These are phyloP conservation scores for Brachionus angularis DNA, from an alignment of 1,140 invertebrate species.

Conservation along the genomic window DNA sequence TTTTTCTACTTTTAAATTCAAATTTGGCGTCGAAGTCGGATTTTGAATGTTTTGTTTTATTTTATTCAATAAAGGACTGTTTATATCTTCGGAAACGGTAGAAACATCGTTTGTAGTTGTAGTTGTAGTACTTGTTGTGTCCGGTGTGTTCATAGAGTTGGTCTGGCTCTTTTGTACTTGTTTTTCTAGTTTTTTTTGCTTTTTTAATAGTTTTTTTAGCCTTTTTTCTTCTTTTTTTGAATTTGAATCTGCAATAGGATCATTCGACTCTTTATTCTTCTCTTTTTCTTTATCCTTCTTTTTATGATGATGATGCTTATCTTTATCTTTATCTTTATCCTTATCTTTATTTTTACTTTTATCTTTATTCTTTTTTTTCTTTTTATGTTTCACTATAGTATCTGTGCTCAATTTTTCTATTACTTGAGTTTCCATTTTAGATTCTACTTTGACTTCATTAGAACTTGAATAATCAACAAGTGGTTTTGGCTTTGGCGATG, in stretches of 20 bases:
- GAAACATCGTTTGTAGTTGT: no score
- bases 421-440: neutral
- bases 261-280: neutral
- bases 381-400: conserved; percentile 13
- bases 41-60: neutral
- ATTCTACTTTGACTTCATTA: neutral
- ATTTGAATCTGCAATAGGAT: no score
- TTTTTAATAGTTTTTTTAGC: conserved; percentile 11
- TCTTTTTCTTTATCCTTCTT: conserved; percentile 37
- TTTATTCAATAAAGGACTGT: no score
- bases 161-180: conserved; percentile 7
- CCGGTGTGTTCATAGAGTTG: no score
- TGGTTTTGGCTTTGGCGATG: no score
- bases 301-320: neutral
- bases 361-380: conserved; percentile 42
- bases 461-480: conserved; percentile 4
- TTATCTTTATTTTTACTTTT: conserved; percentile 35
- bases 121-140: no score
- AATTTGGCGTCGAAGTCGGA: neutral
- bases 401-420: neutral
- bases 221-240: conserved; percentile 32
- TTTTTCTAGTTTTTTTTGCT: conserved; percentile 37
- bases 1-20: neutral
- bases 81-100: no score
- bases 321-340: conserved; percentile 18